Percentiles rank a stretch among this genome's conserved stretches.
Conservation (phyloP, 2,888 invertebrate species). For the Stenichneumon culpator region DNA sequence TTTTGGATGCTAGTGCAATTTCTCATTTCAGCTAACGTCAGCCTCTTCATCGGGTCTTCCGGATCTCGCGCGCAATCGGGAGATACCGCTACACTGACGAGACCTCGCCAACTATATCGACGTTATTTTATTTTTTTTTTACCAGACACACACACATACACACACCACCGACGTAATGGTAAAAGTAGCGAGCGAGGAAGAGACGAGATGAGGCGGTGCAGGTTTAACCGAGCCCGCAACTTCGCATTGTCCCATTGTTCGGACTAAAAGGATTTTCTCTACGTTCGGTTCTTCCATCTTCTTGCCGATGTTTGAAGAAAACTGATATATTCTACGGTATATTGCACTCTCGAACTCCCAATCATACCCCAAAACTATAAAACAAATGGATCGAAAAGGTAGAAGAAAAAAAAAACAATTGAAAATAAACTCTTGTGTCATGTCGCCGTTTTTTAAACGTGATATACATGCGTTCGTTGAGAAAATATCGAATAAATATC, state of each 20-base stretch:
- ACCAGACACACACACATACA: conserved; percentile 44
- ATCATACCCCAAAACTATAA: background rate
- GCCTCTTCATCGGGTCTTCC: conserved; percentile 61
- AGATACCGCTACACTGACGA: conserved; percentile 37
- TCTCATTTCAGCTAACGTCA: conserved; percentile 67
- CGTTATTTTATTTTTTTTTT: conserved; percentile 20
- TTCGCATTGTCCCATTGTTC: conserved; percentile 74
- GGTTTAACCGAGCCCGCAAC: conserved; percentile 68
- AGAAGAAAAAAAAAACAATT: conserved; percentile 11
- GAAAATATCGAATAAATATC: conserved; percentile 22
- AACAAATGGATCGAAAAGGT: conserved; percentile 23
- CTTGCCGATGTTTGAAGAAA: conserved; percentile 73
- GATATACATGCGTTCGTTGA: background rate
- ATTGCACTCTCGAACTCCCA: conserved; percentile 1
- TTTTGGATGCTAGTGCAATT: conserved; percentile 64
- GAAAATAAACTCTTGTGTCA: conserved; percentile 43
- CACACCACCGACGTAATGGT: conserved; percentile 59
- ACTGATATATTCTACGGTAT: conserved; percentile 16
- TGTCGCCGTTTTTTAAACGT: background rate
- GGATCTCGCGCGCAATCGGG: conserved; percentile 39
- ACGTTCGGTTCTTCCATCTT: conserved; percentile 65
- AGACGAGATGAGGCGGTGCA: conserved; percentile 40
- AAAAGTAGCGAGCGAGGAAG: conserved; percentile 45
- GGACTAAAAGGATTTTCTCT: conserved; percentile 70
- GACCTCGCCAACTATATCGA: conserved; percentile 55